Percentiles rank a stretch among this genome's conserved stretches.
Evolutionary conservation across 2,888 invertebrate genomes (phyloP).

Genomic region (Disparrhopalites patrizii): DNA sequence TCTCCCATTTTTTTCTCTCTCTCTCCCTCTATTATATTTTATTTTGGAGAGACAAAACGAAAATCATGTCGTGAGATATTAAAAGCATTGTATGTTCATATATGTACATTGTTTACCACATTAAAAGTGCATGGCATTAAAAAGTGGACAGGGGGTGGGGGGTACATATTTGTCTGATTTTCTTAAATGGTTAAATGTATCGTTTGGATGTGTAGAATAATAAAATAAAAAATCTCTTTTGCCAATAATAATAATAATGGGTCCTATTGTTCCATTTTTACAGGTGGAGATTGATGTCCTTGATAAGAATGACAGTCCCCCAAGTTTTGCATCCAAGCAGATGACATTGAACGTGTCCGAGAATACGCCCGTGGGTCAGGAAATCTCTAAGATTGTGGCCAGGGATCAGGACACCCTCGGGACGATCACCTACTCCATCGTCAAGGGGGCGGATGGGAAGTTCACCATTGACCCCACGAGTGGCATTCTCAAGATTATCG

Average conservation of each 20-base stretch:
- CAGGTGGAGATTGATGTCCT: constrained; percentile 51
- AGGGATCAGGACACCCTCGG: constrained; percentile 83
- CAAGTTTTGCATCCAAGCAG: constrained; percentile 72
- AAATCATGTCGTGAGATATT: constrained; percentile 12
- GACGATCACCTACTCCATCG: constrained; percentile 68
- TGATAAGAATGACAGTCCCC: constrained; percentile 95
- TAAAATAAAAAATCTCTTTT: background rate
- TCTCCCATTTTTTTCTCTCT: too few species aligned
- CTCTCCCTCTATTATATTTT: too few species aligned
- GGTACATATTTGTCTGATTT: too few species aligned
- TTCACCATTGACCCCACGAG: constrained; percentile 68
- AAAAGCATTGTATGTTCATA: background rate
- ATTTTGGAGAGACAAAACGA: constrained; percentile 21
- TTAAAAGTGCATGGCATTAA: too few species aligned
- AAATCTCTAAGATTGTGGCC: constrained; percentile 71
- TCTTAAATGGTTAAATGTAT: too few species aligned
- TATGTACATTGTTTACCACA: background rate
- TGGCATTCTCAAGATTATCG: constrained; percentile 65
- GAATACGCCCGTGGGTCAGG: constrained; percentile 75
- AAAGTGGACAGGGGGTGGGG: too few species aligned
- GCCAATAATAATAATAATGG: too few species aligned
- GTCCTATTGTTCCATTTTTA: too few species aligned
- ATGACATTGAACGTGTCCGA: constrained; percentile 74
- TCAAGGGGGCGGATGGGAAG: constrained; percentile 51
- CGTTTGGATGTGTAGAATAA: background rate